Evolutionary conservation across 2,113 vertebrate species (phyloP).

Genomic region (Lethenteron camtschaticum): DNA sequence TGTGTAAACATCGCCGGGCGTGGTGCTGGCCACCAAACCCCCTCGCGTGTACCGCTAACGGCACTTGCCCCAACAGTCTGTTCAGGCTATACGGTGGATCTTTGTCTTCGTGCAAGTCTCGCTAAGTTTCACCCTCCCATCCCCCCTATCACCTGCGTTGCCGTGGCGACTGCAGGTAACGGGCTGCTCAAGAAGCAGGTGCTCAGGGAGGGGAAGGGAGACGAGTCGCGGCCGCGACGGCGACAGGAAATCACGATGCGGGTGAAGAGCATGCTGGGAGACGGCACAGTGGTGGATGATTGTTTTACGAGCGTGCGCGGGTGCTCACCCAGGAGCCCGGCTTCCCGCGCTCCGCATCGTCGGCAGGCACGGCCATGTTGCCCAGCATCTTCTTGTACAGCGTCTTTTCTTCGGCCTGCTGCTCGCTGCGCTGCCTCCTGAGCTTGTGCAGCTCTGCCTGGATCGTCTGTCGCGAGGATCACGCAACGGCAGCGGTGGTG

Average conservation of each 20-base stretch:
- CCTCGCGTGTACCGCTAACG: not conserved
- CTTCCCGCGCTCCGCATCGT: constrained; percentile 23
- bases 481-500: not conserved
- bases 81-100: not conserved
- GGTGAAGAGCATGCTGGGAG: constrained; percentile 34
- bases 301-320: not conserved
- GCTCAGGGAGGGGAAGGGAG: constrained; percentile 29
- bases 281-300: constrained; percentile 30
- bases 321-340: constrained; percentile 58
- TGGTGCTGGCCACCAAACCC: not conserved
- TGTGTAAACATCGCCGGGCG: too few relatives aligned
- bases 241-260: constrained; percentile 53
- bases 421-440: constrained; percentile 66
- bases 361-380: constrained; percentile 22
- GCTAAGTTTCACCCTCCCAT: too few relatives aligned
- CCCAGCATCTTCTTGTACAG: constrained; percentile 97
- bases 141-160: too few relatives aligned
- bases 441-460: constrained; percentile 75
- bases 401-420: constrained; percentile 57
- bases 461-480: constrained; percentile 35
- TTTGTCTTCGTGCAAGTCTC: too few relatives aligned
- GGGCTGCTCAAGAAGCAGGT: constrained; percentile 62
- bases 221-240: constrained; percentile 37
- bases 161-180: constrained; percentile 28
- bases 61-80: not conserved